Percentiles rank a stretch among this genome's conserved stretches.
Evolutionary conservation across 1,140 invertebrate species (phyloP).

Genomic region (Drosophila willistoni): DNA sequence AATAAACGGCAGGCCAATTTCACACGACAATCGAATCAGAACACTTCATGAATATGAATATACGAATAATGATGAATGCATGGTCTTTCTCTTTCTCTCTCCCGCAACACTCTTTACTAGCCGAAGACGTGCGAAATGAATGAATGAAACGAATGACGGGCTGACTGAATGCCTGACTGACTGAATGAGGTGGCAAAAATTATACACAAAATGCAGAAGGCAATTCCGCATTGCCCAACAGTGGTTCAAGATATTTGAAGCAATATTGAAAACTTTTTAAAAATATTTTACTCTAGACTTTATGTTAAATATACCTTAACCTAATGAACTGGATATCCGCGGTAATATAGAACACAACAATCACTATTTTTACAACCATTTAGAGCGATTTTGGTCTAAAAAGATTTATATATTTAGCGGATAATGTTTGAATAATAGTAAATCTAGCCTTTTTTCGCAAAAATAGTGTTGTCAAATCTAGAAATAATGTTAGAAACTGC

Average conservation of each 20-base stretch:
- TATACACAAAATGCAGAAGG: constrained; percentile 22
- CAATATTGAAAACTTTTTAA: neutral
- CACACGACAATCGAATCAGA: constrained; percentile 47
- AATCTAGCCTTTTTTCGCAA: no score
- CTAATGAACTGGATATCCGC: no score
- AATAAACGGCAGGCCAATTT: constrained; percentile 42
- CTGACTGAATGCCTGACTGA: constrained; percentile 46
- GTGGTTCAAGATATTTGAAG: constrained; percentile 13
- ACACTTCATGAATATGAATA: constrained; percentile 63
- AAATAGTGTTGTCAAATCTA: no score
- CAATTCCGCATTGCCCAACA: constrained; percentile 19
- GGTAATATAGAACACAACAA: no score
- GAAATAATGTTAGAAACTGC: no score
- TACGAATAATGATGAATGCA: constrained; percentile 59
- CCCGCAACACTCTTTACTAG: no score
- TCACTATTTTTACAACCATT: no score
- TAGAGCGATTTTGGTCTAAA: no score
- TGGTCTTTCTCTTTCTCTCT: neutral
- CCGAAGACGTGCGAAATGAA: constrained; percentile 61
- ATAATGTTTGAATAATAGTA: no score
- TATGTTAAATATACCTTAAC: no score
- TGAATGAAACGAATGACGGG: constrained; percentile 47
- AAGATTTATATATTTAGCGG: no score
- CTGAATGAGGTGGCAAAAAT: constrained; percentile 68
- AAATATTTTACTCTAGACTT: no score